Evolutionary conservation across 2,797 vertebrate genomes (phyloP), one percentile per base, ranked within the genome.

Genomic region (Pachyuromys duprasi): DNA sequence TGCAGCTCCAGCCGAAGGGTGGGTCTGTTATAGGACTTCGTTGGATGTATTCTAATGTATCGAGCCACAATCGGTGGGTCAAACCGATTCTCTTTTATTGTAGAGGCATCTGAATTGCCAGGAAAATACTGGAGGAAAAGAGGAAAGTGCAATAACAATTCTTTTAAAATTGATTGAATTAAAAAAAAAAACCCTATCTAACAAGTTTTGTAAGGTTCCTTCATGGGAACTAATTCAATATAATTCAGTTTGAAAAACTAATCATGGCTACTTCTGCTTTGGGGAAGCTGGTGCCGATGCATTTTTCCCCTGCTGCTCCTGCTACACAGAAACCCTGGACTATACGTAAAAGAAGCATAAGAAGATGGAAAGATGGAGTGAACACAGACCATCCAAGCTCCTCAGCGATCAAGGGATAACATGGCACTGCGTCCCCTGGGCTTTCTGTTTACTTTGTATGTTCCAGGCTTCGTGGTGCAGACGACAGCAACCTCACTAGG

Each of bases 1-100:
- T 99, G 99, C 95, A 99, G 98, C 96, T 99, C 99, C 99, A 99
- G 97, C 74, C 99, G 99, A 93, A 99, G 97, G 14, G 99, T 98
- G 45, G 99, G 99, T 91, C 96, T 98, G 91, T 98, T 99, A 95
- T 99, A 98, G 98, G 98, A 99, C 3, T 96, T 57, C 0, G 96
- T 98, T 39, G 99, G 99, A 95, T 99, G 98, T 70, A 99, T 98
- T 95, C 99, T 99, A 63, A 99, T 93, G 63, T 99, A 99, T 26
- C 99, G 99, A 42, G 99, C 99, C 95, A 99, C 95, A 96, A 99
- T 65, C 36, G 99, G 99, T 81, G 99, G 99, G 82, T 99, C 99
- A 95, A 99, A 99, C 49, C 57, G 96, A 96, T 99, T 99, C 93
- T 96, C 98, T 97, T 99, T 99, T 76, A 98, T 93, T 4, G 92